A percentile compares a stretch with the other conserved stretches of the same genome.
Conservation (phyloP, 2,113 vertebrate genomes). For the Gadus chalcogrammus region DNA sequence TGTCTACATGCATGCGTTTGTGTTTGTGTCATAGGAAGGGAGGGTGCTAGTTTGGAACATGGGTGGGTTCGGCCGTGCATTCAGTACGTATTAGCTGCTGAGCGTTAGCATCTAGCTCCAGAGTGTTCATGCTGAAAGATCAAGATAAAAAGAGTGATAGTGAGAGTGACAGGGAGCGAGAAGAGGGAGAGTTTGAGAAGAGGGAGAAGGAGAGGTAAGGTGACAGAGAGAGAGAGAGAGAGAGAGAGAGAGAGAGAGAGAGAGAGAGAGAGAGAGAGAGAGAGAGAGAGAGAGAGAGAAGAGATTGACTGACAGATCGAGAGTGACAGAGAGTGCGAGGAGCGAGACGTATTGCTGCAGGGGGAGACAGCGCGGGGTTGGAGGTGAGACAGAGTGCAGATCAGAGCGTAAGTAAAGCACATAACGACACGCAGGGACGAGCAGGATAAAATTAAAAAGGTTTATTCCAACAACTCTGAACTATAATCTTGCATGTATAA, state of each 20-base stretch:
- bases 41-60: slow-evolving; percentile 40
- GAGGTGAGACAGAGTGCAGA: neutral
- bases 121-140: slow-evolving; percentile 45
- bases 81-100: slow-evolving; percentile 48
- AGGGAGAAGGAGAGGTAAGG: slow-evolving; percentile 14
- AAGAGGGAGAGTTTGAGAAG: slow-evolving; percentile 35
- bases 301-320: slow-evolving; percentile 21
- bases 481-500: slow-evolving; percentile 70
- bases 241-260: slow-evolving; percentile 25
- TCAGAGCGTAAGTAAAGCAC: slow-evolving; percentile 39
- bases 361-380: slow-evolving; percentile 11
- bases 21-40: neutral
- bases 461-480: slow-evolving; percentile 87
- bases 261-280: too few species aligned
- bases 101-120: slow-evolving; percentile 50
- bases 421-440: slow-evolving; percentile 68
- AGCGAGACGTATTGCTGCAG: slow-evolving; percentile 6
- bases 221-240: neutral
- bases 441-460: slow-evolving; percentile 73
- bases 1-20: slow-evolving; percentile 27
- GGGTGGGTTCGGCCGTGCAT: slow-evolving; percentile 61
- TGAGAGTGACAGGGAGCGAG: slow-evolving; percentile 14
- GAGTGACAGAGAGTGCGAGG: slow-evolving; percentile 24
- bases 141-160: slow-evolving; percentile 11
- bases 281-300: too few species aligned